These are phyloP conservation scores for Esox masquinongy DNA, from an alignment of 2,797 vertebrate genomes.

Conservation along the genomic window DNA sequence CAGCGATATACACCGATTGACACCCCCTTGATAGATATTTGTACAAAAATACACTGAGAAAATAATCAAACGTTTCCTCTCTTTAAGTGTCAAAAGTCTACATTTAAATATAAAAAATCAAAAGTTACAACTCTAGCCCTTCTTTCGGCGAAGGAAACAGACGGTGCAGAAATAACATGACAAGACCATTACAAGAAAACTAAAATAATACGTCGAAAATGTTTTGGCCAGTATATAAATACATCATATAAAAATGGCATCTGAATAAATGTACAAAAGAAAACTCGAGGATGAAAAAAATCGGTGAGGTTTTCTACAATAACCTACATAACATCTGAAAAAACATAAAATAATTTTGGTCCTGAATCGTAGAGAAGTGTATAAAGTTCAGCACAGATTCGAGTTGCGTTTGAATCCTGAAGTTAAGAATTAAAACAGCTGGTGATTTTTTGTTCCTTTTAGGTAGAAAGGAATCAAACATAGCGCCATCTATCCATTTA, in stretches of 20 bases:
- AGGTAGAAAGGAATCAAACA: slow-evolving; percentile 87
- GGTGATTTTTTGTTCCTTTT: slow-evolving; percentile 86
- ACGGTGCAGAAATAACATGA: slow-evolving; percentile 76
- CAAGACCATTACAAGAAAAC: slow-evolving; percentile 80
- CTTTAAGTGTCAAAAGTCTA: slow-evolving; percentile 99
- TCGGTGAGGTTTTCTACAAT: slow-evolving; percentile 81
- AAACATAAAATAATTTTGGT: slow-evolving; percentile 92
- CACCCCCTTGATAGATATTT: slow-evolving; percentile 98
- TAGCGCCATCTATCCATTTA: slow-evolving; percentile 96
- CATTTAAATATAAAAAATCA: slow-evolving; percentile 99
- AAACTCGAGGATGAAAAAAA: slow-evolving; percentile 85
- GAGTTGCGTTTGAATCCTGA: slow-evolving; percentile 98
- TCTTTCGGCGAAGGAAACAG: slow-evolving; percentile 98
- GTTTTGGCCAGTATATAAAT: slow-evolving; percentile 99
- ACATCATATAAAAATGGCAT: slow-evolving; percentile 99
- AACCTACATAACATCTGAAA: slow-evolving; percentile 83
- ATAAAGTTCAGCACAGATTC: slow-evolving; percentile 99
- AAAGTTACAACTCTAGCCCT: slow-evolving; percentile 99
- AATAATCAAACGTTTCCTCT: slow-evolving; percentile 99
- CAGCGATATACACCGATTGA: slow-evolving; percentile 97
- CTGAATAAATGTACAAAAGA: slow-evolving; percentile 93
- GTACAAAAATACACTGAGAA: slow-evolving; percentile 99
- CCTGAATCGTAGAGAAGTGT: slow-evolving; percentile 87
- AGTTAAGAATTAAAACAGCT: slow-evolving; percentile 98
- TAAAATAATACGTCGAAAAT: slow-evolving; percentile 77